Evolutionary conservation across 2,113 vertebrate species (phyloP).

Genomic region (Cairina moschata): DNA sequence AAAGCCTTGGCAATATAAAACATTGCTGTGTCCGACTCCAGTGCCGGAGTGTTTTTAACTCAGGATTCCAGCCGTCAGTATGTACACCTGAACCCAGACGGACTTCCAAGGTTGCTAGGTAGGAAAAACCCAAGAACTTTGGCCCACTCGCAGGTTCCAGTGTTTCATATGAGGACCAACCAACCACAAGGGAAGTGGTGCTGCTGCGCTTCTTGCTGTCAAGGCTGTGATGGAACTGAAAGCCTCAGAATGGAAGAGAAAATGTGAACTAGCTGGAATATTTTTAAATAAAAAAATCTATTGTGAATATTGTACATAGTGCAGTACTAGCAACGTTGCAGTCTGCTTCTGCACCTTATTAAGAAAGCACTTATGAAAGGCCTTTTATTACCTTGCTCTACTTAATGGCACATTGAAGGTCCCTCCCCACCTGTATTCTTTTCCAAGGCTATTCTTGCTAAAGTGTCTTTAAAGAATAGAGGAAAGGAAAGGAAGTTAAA

Average conservation of each 20-base stretch:
- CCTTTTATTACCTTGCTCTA: constrained; percentile 79
- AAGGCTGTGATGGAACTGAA: constrained; percentile 76
- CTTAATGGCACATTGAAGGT: constrained; percentile 74
- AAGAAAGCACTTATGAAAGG: constrained; percentile 83
- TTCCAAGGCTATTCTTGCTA: constrained; percentile 57
- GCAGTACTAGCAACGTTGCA: constrained; percentile 79
- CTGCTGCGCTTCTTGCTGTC: constrained; percentile 73
- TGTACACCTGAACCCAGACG: constrained; percentile 64
- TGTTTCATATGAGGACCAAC: constrained; percentile 78
- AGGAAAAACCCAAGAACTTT: constrained; percentile 53
- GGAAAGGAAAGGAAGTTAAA: constrained; percentile 66
- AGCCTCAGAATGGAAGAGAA: constrained; percentile 78
- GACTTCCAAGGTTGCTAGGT: constrained; percentile 66
- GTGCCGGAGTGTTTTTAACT: constrained; percentile 78
- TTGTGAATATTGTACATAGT: constrained; percentile 90
- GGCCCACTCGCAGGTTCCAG: constrained; percentile 73
- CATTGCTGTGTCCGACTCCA: constrained; percentile 74
- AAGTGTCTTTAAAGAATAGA: constrained; percentile 65
- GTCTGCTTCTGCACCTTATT: constrained; percentile 88
- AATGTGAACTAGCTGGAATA: constrained; percentile 87
- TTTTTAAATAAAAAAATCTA: constrained; percentile 74
- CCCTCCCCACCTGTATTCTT: constrained; percentile 58
- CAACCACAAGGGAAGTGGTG: constrained; percentile 62
- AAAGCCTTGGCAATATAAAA: constrained; percentile 73
- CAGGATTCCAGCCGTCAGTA: constrained; percentile 80